These are phyloP conservation scores for Podarcis siculus DNA, from an alignment of 2,797 vertebrate species.

Conservation along the genomic window DNA sequence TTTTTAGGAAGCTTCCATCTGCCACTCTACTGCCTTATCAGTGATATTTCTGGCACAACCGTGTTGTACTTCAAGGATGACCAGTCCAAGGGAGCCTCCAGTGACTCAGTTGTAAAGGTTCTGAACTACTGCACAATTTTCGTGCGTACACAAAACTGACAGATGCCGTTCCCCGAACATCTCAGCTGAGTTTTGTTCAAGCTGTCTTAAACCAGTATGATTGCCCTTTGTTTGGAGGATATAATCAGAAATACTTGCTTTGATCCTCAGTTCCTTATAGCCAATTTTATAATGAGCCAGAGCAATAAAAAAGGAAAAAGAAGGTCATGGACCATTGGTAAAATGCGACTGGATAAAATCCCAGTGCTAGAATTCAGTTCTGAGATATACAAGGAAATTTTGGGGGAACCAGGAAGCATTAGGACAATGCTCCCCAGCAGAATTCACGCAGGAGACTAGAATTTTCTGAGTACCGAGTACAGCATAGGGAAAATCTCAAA, in stretches of 20 bases:
- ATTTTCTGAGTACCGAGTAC: background rate
- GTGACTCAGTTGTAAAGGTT: constrained; percentile 9
- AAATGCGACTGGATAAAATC: background rate
- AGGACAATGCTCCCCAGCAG: background rate
- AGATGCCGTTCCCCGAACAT: constrained; percentile 2
- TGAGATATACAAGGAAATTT: background rate
- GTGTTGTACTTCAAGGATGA: background rate
- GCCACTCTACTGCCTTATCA: constrained; percentile 44
- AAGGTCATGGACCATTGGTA: background rate
- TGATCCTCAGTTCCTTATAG: background rate
- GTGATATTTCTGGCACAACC: constrained; percentile 35
- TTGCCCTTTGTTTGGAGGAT: background rate
- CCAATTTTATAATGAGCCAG: background rate
- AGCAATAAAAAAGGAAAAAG: background rate
- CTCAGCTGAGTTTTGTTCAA: constrained; percentile 11
- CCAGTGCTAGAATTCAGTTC: background rate
- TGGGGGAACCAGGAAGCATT: background rate
- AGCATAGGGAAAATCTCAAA: background rate
- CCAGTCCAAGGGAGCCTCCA: background rate
- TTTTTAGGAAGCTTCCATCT: constrained; percentile 48
- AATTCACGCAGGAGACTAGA: background rate
- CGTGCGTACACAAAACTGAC: background rate
- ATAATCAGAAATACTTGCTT: background rate
- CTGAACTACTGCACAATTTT: constrained; percentile 22
- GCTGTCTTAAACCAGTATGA: constrained; percentile 16